phyloP scores from a whole-genome alignment of 2,888 invertebrate species.

The Sialis lutaria region DNA sequence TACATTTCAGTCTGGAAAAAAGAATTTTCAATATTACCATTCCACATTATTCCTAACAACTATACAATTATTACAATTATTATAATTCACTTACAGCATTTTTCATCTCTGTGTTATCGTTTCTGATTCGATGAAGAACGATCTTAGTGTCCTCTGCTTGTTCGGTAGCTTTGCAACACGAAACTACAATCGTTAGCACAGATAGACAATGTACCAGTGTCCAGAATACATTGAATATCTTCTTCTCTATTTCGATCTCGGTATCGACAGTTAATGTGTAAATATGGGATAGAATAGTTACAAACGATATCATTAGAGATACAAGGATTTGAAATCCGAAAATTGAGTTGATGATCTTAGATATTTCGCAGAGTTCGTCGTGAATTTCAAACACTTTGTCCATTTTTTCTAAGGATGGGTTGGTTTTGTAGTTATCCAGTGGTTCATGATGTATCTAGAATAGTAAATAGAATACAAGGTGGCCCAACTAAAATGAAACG shows the following conservation, averaged over 20 bases:
- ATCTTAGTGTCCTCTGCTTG: neutral
- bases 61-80: neutral
- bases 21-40: neutral
- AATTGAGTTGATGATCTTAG: constrained; percentile 8
- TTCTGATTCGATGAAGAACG: neutral
- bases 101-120: neutral
- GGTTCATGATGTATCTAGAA: too few relatives aligned
- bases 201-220: neutral
- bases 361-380: constrained; percentile 10
- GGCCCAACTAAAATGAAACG: too few relatives aligned
- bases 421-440: too few relatives aligned
- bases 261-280: neutral
- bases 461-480: too few relatives aligned
- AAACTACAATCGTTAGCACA: neutral
- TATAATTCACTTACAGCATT: neutral
- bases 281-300: neutral
- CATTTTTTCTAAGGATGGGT: constrained; percentile 2
- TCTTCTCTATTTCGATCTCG: neutral
- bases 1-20: constrained; percentile 13
- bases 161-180: neutral
- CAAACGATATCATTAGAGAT: constrained; percentile 1
- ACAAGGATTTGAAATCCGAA: constrained; percentile 11
- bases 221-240: neutral
- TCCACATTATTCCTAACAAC: neutral
- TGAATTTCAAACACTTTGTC: constrained; percentile 10